Base-by-base conservation (phyloP, 2,888 invertebrate genomes). In the Cylloceria caligata region DNA sequence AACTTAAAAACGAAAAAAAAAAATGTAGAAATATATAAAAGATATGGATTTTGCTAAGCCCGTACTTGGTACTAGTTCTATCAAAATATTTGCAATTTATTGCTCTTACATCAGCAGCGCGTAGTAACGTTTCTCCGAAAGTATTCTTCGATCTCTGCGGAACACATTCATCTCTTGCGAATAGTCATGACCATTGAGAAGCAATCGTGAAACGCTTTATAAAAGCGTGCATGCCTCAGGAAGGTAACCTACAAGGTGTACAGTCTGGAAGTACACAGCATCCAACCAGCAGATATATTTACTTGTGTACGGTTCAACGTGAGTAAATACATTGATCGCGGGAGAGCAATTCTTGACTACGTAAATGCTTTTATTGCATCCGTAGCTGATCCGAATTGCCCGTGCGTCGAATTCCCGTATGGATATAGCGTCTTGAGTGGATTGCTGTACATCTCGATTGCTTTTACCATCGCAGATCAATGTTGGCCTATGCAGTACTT, bases 361-460 rank as follows among this genome's bases (percentile, higher is more conserved):
- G 21, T 6, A 57, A 47, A 21, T 34, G 21, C 67, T 68, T n/a
- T 49, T 34, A 55, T 24, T 19, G 67, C 47, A 67, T 67, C 39
- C 67, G 47, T 19, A 34, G 34, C 67, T 49, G 16, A n/a, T 24
- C 36, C 11, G 49, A 71, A 71, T 55, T 69, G 34, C 11, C 64
- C 45, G 60, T 60, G 71, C 71, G 36, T 77, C 45, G 71, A 71
- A 77, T 64, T 55, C 27, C 62, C 55, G 42, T 77, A 52, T 19
- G 39, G 27, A 45, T n/a, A n/a, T 68, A 45, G 60, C 65, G 47
- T 67, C 67, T 65, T 65, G 36, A 78, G 78, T 78, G 78, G 65
- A 72, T 78, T 78, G 65, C 78, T 47, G 60, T 19, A 67, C 52
- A 21, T 24, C 7, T 34, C 34, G 49, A 4, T 49, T 49, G 49